phyloP scores from a whole-genome alignment of 2,888 invertebrate species.

The Pinctada fucata region DNA sequence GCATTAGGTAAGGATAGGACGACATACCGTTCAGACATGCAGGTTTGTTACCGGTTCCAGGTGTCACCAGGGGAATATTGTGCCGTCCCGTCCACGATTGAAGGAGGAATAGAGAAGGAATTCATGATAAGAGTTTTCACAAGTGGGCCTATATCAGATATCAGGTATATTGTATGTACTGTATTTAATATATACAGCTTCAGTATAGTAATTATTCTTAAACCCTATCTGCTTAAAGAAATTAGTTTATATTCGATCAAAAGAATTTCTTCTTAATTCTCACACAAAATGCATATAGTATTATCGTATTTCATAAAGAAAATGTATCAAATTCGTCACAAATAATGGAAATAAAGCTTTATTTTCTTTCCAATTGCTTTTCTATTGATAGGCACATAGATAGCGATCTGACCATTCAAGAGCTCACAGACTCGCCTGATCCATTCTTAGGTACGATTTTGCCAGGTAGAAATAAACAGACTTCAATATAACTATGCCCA shows the following conservation, averaged over 20 bases:
- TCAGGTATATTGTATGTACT: constrained; percentile 47
- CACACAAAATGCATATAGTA: not conserved
- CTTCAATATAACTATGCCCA: too few species aligned
- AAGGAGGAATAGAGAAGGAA: constrained; percentile 58
- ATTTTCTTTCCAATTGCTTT: not conserved
- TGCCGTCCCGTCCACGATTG: constrained; percentile 60
- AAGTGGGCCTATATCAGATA: constrained; percentile 50
- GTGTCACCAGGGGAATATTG: constrained; percentile 64
- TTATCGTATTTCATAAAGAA: not conserved
- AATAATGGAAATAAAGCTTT: not conserved
- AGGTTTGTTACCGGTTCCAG: constrained; percentile 53
- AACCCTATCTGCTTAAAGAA: too few species aligned
- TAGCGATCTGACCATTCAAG: not conserved
- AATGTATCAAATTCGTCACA: not conserved
- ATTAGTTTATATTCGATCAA: not conserved
- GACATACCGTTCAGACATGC: constrained; percentile 55
- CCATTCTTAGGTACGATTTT: too few species aligned
- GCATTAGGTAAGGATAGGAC: not conserved
- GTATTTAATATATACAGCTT: too few species aligned
- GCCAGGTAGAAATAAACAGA: too few species aligned
- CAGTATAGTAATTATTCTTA: too few species aligned
- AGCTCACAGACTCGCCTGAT: not conserved
- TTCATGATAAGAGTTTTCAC: constrained; percentile 64
- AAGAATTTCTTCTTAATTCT: not conserved
- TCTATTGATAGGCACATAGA: not conserved